Conservation (phyloP, 2,888 invertebrate genomes). For the Parascotia fuliginaria region DNA sequence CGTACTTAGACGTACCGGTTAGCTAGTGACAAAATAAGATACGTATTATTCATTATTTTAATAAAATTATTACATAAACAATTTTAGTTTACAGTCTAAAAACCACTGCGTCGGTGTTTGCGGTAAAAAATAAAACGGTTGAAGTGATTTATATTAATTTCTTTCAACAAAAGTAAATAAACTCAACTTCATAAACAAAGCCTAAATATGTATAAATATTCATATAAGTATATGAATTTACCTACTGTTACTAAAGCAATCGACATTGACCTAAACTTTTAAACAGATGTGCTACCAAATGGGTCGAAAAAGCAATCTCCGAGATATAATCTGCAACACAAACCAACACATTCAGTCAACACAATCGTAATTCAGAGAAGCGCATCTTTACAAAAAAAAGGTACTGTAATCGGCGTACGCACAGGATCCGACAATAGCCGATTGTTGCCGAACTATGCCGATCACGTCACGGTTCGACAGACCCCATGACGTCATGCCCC, state of each 20-base stretch:
- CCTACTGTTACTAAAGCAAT: neutral
- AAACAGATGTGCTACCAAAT: neutral
- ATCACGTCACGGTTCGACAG: constrained; percentile 33
- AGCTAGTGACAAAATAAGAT: too few species aligned
- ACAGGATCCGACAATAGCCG: constrained; percentile 31
- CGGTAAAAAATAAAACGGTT: too few species aligned
- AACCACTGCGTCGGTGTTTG: too few species aligned
- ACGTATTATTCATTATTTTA: too few species aligned
- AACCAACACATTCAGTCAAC: neutral
- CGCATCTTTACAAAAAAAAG: constrained; percentile 13
- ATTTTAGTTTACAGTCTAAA: too few species aligned
- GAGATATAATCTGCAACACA: constrained; percentile 4
- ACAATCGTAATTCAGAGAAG: constrained; percentile 18
- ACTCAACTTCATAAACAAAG: neutral
- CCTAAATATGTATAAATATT: neutral
- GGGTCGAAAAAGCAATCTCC: constrained; percentile 8
- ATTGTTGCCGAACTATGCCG: constrained; percentile 38
- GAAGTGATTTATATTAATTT: neutral
- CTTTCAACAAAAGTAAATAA: neutral
- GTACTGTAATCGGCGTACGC: constrained; percentile 18
- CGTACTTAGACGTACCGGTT: too few species aligned
- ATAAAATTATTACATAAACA: too few species aligned
- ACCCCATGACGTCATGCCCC: constrained; percentile 36
- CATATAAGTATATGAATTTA: too few species aligned
- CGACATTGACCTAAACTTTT: neutral